phyloP scores from a whole-genome alignment of 2,797 vertebrate genomes.

The Rousettus madagascariensis region DNA sequence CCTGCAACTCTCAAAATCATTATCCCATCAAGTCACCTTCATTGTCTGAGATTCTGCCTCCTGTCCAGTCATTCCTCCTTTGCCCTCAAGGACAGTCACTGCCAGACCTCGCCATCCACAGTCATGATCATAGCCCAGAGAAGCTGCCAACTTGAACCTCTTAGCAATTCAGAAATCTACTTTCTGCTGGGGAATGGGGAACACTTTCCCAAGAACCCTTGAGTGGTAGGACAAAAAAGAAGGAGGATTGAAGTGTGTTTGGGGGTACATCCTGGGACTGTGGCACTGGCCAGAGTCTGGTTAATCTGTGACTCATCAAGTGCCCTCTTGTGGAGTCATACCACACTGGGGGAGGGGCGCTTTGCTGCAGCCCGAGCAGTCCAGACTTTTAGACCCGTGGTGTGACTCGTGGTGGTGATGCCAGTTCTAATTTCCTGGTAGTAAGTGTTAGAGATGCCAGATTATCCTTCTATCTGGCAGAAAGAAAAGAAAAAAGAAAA shows the following conservation, averaged over 20 bases:
- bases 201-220: not conserved
- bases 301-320: not conserved
- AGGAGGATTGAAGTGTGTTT: not conserved
- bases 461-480: not conserved
- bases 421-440: not conserved
- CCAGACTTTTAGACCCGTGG: too few relatives aligned
- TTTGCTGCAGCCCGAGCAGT: not conserved
- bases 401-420: rapidly evolving
- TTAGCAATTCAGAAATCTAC: not conserved
- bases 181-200: not conserved
- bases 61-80: not conserved
- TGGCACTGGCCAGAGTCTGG: not conserved
- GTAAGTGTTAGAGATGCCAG: not conserved
- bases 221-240: not conserved
- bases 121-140: not conserved
- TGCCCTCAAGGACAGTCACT: not conserved
- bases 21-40: not conserved
- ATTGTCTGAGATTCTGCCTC: not conserved
- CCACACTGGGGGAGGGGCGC: not conserved
- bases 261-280: not conserved
- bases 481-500: not conserved
- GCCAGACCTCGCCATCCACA: not conserved
- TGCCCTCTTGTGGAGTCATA: rapidly evolving
- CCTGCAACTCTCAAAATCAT: not conserved
- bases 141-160: not conserved